Evolutionary conservation across 2,888 invertebrate species (phyloP).

Genomic region (Synergus umbraculus): DNA sequence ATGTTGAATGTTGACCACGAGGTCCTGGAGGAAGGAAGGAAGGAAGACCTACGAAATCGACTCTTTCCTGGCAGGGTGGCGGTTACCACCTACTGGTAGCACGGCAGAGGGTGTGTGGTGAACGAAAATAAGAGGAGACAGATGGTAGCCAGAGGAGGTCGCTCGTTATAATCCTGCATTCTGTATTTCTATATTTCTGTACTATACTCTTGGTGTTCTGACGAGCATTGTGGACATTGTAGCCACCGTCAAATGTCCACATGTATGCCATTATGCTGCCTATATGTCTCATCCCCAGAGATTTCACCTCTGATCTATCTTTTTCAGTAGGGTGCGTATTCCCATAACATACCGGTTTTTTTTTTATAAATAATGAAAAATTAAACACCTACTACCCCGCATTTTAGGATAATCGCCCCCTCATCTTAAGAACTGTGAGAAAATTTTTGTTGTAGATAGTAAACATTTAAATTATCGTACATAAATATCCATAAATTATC

Average conservation of each 20-base stretch:
- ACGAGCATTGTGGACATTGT: slow-evolving; percentile 52
- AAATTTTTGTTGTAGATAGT: too few species aligned
- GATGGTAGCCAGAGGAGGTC: slow-evolving; percentile 48
- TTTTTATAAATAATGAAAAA: too few species aligned
- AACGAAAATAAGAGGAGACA: slow-evolving; percentile 45
- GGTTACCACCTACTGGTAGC: slow-evolving; percentile 36
- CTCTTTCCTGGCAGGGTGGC: slow-evolving; percentile 26
- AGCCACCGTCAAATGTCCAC: slow-evolving; percentile 47
- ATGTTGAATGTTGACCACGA: slow-evolving; percentile 11
- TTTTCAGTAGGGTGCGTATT: background rate
- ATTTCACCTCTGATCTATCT: slow-evolving; percentile 35
- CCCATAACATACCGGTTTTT: too few species aligned
- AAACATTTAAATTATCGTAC: too few species aligned
- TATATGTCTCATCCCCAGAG: slow-evolving; percentile 37
- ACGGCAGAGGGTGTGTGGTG: slow-evolving; percentile 32
- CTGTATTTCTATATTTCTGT: slow-evolving; percentile 31
- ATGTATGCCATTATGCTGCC: background rate
- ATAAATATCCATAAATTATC: too few species aligned
- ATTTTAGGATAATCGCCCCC: too few species aligned
- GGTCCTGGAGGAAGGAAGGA: slow-evolving; percentile 3
- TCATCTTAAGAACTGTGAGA: too few species aligned
- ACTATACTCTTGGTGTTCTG: slow-evolving; percentile 44
- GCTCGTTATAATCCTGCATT: slow-evolving; percentile 51
- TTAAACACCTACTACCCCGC: too few species aligned
- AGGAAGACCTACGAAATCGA: slow-evolving; percentile 29